These are phyloP conservation scores for Pterois miles DNA, from an alignment of 2,797 vertebrate species.

Conservation along the genomic window DNA sequence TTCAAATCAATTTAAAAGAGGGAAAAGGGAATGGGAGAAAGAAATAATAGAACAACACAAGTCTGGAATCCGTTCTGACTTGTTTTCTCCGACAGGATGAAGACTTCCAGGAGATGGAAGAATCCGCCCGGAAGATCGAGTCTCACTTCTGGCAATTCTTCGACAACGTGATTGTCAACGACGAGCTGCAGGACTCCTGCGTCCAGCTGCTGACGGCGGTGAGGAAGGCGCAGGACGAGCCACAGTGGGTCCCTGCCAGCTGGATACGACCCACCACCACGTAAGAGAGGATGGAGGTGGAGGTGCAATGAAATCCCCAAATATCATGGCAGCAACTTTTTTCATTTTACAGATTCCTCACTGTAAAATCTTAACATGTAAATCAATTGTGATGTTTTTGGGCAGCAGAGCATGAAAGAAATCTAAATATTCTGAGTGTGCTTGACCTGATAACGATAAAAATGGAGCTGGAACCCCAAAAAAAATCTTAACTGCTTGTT, in stretches of 20 bases:
- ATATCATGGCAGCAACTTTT: slow-evolving; percentile 8
- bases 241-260: slow-evolving; percentile 93
- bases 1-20: not conserved
- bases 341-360: not conserved
- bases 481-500: slow-evolving; percentile 20
- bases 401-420: slow-evolving; percentile 4
- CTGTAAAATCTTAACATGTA: not conserved
- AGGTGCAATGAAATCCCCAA: not conserved
- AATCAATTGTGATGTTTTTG: slow-evolving; percentile 14
- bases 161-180: slow-evolving; percentile 91
- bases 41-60: not conserved
- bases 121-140: slow-evolving; percentile 88
- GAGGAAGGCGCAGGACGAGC: slow-evolving; percentile 89
- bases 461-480: slow-evolving; percentile 16
- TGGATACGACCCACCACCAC: slow-evolving; percentile 88
- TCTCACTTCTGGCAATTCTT: slow-evolving; percentile 91
- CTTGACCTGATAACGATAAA: slow-evolving; percentile 25
- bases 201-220: slow-evolving; percentile 84
- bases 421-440: slow-evolving; percentile 3
- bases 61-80: accelerated
- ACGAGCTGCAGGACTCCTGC: slow-evolving; percentile 87
- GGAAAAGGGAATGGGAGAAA: not conserved
- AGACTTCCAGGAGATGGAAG: slow-evolving; percentile 94
- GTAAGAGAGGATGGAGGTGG: slow-evolving; percentile 56
- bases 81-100: slow-evolving; percentile 85